A percentile compares a stretch with the other conserved stretches of the same genome.
Evolutionary conservation across 2,113 vertebrate genomes (phyloP).

Genomic region (Tetrax tetrax): DNA sequence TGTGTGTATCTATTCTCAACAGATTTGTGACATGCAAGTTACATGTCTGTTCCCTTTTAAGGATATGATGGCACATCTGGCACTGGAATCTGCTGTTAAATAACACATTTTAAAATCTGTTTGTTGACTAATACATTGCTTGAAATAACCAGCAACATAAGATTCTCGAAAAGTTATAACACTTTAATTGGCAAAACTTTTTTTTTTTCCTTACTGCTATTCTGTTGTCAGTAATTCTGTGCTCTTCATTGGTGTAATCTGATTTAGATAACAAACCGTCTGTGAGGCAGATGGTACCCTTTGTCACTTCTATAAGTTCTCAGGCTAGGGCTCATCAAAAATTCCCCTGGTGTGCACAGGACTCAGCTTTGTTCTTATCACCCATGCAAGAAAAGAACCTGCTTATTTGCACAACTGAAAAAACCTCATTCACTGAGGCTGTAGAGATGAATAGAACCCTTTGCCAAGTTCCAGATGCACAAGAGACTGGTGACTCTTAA

Average conservation of each 20-base stretch:
- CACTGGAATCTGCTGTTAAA: neutral
- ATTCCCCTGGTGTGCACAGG: neutral
- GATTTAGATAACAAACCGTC: constrained; percentile 10
- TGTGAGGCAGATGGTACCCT: constrained; percentile 37
- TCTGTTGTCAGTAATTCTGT: neutral
- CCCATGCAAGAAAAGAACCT: neutral
- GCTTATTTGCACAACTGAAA: neutral
- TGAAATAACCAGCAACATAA: neutral
- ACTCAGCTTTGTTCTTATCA: constrained; percentile 24
- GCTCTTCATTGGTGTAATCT: neutral
- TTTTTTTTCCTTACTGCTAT: neutral
- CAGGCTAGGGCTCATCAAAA: constrained; percentile 8
- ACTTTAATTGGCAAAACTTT: neutral
- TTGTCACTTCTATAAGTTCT: neutral
- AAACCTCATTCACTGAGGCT: neutral
- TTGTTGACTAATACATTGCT: neutral
- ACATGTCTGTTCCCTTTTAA: neutral
- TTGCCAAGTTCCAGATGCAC: neutral
- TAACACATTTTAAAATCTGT: neutral
- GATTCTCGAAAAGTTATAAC: neutral
- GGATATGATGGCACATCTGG: neutral
- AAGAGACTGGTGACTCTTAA: neutral
- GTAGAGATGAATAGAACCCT: neutral
- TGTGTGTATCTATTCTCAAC: neutral
- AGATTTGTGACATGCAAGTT: neutral